A percentile compares a stretch with the other conserved stretches of the same genome.
These are phyloP conservation scores for Sternarchorhynchus goeldii DNA, from an alignment of 2,797 vertebrate species.

Conservation along the genomic window DNA sequence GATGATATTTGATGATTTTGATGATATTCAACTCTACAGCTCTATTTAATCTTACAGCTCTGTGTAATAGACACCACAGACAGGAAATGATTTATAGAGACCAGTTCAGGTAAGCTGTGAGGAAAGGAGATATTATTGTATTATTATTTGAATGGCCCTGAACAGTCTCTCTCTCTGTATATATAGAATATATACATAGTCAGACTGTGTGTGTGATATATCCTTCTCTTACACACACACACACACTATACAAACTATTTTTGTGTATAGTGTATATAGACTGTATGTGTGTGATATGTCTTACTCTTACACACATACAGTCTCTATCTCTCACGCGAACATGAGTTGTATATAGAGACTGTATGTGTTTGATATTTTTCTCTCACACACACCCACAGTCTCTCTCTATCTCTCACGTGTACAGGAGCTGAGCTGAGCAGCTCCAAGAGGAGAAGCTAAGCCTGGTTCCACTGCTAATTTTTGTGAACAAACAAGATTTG, in stretches of 20 bases:
- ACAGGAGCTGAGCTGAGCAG: slow-evolving; percentile 73
- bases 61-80: slow-evolving; percentile 87
- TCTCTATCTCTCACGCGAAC: not conserved
- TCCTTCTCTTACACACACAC: too few species aligned
- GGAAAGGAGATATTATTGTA: not conserved
- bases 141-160: not conserved
- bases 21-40: too few species aligned
- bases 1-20: not conserved
- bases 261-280: too few species aligned
- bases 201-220: too few species aligned
- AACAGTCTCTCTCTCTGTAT: not conserved
- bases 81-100: slow-evolving; percentile 83
- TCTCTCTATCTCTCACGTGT: slow-evolving; percentile 6
- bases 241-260: too few species aligned
- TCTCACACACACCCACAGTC: not conserved
- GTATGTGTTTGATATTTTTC: slow-evolving; percentile 41
- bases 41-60: slow-evolving; percentile 70
- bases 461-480: slow-evolving; percentile 74
- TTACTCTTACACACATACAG: not conserved
- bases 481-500: slow-evolving; percentile 80
- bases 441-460: slow-evolving; percentile 73
- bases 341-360: too few species aligned
- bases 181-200: not conserved
- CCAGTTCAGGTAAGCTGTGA: slow-evolving; percentile 72
- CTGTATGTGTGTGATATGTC: slow-evolving; percentile 54